Percentiles rank a stretch among this genome's conserved stretches.
Conservation (phyloP, 2,888 invertebrate genomes). For the Conchocele bisecta region DNA sequence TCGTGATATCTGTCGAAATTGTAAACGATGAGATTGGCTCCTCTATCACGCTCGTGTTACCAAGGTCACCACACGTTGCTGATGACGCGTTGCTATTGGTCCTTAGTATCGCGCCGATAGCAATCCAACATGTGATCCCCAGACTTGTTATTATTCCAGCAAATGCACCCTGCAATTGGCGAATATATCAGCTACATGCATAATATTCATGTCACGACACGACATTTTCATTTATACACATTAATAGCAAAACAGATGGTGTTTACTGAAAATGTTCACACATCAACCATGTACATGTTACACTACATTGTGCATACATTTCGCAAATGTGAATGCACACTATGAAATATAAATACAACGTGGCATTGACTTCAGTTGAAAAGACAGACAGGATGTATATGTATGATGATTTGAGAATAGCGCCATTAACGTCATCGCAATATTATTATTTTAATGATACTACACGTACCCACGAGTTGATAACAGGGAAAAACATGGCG, state of each 20-base stretch:
- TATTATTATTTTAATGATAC: too few species aligned
- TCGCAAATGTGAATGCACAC: too few species aligned
- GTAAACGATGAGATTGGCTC: neutral
- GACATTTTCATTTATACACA: too few species aligned
- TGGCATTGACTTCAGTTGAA: too few species aligned
- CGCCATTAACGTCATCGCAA: too few species aligned
- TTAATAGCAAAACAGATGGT: too few species aligned
- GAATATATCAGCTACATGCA: neutral
- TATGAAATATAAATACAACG: too few species aligned
- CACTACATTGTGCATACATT: too few species aligned
- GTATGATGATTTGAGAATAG: too few species aligned
- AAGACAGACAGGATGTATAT: too few species aligned
- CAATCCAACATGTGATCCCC: conserved; percentile 64
- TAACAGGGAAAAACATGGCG: conserved; percentile 75
- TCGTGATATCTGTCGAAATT: neutral
- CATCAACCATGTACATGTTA: neutral
- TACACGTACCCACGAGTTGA: conserved; percentile 75
- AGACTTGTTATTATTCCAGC: conserved; percentile 61
- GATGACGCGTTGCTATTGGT: conserved; percentile 35
- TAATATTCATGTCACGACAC: too few species aligned
- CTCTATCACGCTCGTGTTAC: neutral
- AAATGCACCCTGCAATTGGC: conserved; percentile 68
- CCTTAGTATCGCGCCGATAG: conserved; percentile 64
- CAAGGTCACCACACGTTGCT: conserved; percentile 3
- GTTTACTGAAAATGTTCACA: neutral